Evolutionary conservation across 2,888 invertebrate species (phyloP).

Genomic region (Habroteleia sp.): DNA sequence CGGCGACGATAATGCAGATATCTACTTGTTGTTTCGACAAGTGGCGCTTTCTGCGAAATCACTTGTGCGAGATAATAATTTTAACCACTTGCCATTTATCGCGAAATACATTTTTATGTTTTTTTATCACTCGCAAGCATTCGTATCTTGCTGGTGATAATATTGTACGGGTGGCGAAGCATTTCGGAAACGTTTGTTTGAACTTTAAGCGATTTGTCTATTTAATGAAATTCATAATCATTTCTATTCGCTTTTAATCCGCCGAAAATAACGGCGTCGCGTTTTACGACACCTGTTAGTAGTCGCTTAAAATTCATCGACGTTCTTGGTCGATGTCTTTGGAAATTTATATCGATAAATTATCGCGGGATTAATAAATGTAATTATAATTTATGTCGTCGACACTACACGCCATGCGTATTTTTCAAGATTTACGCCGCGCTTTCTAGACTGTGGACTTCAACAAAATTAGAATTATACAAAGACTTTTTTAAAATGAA

Average conservation of each 20-base stretch:
- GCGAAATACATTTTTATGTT: slow-evolving; percentile 5
- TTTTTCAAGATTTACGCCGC: slow-evolving; percentile 37
- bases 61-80: slow-evolving; percentile 9
- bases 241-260: slow-evolving; percentile 57
- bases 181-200: slow-evolving; percentile 56
- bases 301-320: slow-evolving; percentile 69
- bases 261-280: slow-evolving; percentile 62
- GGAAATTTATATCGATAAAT: slow-evolving; percentile 57
- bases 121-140: background rate
- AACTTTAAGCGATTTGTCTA: slow-evolving; percentile 61
- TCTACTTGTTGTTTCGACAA: slow-evolving; percentile 36
- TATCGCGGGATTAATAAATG: slow-evolving; percentile 60
- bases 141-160: slow-evolving; percentile 5
- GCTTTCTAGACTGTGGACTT: slow-evolving; percentile 45
- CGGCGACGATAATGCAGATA: slow-evolving; percentile 64
- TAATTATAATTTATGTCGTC: slow-evolving; percentile 61
- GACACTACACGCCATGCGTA: slow-evolving; percentile 42
- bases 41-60: slow-evolving; percentile 42
- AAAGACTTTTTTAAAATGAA: too few species aligned
- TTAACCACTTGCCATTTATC: slow-evolving; percentile 20
- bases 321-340: slow-evolving; percentile 63
- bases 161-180: slow-evolving; percentile 12
- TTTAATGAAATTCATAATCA: slow-evolving; percentile 63
- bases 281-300: slow-evolving; percentile 64
- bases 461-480: slow-evolving; percentile 41